Base-by-base conservation (phyloP, 2,797 vertebrate genomes). In the Triplophysa bombifrons region DNA sequence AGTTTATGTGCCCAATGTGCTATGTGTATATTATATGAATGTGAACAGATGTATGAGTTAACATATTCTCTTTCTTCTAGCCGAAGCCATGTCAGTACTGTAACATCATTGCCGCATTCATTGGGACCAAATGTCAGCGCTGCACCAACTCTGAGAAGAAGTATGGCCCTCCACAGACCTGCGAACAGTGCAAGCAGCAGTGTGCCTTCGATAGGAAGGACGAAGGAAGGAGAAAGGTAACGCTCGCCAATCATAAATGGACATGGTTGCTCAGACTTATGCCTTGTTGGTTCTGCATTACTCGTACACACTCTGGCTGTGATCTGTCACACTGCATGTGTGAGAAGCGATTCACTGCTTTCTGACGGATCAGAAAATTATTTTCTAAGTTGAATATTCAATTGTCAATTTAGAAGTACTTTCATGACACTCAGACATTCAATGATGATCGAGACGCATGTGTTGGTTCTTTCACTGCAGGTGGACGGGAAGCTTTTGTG, bases 91-190 rank as follows among this genome's bases (percentile, higher is more conserved):
- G 98, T 88, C 98, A 99, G 90, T 99, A 99, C 93, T 99, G 98
- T 95, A 99, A 99, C 91, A 98, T 99, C 82, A 99, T 99, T 81
- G 98, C 98, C 67, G 98, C 98, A 0, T 99, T 99, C 86, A 99
- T 99, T 56, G 98, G 98, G 84, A 99, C 97, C 55, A 99, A 99
- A 89, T 99, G 98, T 87, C 98, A 99, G 86, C 97, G 98, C 82
- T 99, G 98, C 85, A 98, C 97, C 73, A 99, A 99, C 92, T 99
- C 97, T 0, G 98, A 99, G 91, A 99, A 99, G 90, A 99, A 99
- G 87, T 98, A 99, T 1, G 98, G 98, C 78, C 95, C 98, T 0
- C 98, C 98, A 77, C 98, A 98, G 91, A 97, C 97, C 0, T 99
- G 97, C 65, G 97, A 99, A 80, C 97, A 99, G 89, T 99, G 97